These are phyloP conservation scores for Saccopteryx leptura DNA, from an alignment of 2,113 vertebrate species.

Conservation along the genomic window DNA sequence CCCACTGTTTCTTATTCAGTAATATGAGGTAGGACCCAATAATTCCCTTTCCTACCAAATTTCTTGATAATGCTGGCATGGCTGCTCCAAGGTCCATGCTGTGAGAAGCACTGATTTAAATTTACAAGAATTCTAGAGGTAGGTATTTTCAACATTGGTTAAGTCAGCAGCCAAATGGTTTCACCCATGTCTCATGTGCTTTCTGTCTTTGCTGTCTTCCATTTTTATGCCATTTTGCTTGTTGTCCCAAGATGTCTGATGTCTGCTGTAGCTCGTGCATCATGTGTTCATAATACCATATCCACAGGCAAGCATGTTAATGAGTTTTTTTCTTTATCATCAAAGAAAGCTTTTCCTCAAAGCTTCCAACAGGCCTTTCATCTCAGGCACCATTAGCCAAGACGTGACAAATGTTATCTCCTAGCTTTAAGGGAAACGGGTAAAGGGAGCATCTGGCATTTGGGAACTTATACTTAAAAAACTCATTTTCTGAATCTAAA, in stretches of 20 bases:
- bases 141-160: background rate
- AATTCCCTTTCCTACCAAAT: background rate
- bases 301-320: background rate
- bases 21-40: fast-evolving
- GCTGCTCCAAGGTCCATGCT: background rate
- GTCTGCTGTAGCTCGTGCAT: background rate
- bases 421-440: background rate
- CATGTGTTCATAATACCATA: background rate
- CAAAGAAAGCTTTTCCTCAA: background rate
- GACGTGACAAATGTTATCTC: background rate
- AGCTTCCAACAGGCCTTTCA: background rate
- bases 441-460: background rate
- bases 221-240: background rate
- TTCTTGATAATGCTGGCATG: background rate
- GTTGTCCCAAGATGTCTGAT: background rate
- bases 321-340: background rate
- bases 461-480: background rate
- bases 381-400: background rate
- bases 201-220: background rate
- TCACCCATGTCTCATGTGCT: background rate
- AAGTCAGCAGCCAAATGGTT: background rate
- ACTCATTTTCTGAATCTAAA: background rate
- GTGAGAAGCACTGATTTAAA: background rate
- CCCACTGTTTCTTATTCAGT: background rate
- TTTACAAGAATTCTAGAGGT: background rate